phyloP scores from a whole-genome alignment of 2,797 vertebrate species.

The Heteromormyrus szaboi region DNA sequence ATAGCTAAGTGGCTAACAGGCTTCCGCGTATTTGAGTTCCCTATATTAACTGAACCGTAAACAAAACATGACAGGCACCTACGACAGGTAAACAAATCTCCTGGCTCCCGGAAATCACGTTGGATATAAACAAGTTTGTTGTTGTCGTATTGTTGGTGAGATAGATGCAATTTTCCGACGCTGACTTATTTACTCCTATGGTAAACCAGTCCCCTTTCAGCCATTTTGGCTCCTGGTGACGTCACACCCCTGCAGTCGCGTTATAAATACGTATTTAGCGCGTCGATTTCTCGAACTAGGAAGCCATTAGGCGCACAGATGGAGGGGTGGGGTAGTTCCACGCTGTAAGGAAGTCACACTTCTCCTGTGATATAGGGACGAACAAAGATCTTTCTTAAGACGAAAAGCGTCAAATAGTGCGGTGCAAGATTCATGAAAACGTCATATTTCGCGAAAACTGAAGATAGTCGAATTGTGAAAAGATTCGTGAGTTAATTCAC shows the following conservation, averaged over 20 bases:
- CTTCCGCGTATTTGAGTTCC: constrained; percentile 10
- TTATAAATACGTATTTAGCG: constrained; percentile 26
- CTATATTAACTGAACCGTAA: background rate
- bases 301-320: background rate
- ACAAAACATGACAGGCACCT: constrained; percentile 11
- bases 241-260: constrained; percentile 29
- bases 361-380: background rate
- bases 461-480: background rate
- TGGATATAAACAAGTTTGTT: background rate
- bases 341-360: background rate
- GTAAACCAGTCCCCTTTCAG: constrained; percentile 29
- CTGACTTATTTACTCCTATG: background rate
- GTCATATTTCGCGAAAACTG: background rate
- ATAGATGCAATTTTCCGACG: background rate
- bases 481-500: background rate
- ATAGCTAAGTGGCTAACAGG: background rate
- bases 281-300: background rate
- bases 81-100: constrained; percentile 14
- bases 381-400: background rate
- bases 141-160: background rate
- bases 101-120: background rate
- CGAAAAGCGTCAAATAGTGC: background rate
- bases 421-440: background rate
- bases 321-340: background rate
- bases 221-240: constrained; percentile 49